A percentile compares a stretch with the other conserved stretches of the same genome.
These are phyloP conservation scores for Proisotoma minuta DNA, from an alignment of 2,888 invertebrate genomes.

Conservation along the genomic window DNA sequence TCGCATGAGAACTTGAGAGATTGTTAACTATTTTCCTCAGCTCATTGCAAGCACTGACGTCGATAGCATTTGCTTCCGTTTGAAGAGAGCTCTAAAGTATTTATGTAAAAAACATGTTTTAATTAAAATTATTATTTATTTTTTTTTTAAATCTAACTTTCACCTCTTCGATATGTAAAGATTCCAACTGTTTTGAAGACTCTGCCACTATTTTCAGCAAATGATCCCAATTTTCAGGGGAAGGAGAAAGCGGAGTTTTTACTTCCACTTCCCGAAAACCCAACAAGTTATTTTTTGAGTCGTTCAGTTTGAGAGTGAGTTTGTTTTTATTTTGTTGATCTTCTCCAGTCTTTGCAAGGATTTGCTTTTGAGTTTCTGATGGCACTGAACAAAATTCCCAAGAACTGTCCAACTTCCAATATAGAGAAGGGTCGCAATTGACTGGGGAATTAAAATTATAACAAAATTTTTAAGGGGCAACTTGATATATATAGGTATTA, in stretches of 20 bases:
- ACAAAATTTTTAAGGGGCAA: not conserved
- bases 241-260: conserved; percentile 14
- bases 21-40: no score
- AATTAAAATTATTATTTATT: no score
- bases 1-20: no score
- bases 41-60: no score
- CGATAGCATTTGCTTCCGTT: conserved; percentile 40
- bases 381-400: conserved; percentile 46
- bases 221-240: conserved; percentile 36
- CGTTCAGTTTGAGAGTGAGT: not conserved
- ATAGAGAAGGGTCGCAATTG: conserved; percentile 26
- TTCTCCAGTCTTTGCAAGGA: conserved; percentile 21
- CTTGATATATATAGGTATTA: no score
- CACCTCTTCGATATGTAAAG: no score
- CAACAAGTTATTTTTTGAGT: conserved; percentile 32
- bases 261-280: conserved; percentile 16
- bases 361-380: conserved; percentile 35
- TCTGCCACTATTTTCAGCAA: conserved; percentile 42
- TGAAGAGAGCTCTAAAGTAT: not conserved
- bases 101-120: no score
- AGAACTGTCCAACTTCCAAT: conserved; percentile 44
- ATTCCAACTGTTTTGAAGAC: conserved; percentile 45
- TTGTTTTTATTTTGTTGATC: conserved; percentile 31
- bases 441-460: not conserved
- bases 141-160: no score